A percentile compares a stretch with the other conserved stretches of the same genome.
phyloP scores from a whole-genome alignment of 2,113 vertebrate genomes.

The Hoplias malabaricus region DNA sequence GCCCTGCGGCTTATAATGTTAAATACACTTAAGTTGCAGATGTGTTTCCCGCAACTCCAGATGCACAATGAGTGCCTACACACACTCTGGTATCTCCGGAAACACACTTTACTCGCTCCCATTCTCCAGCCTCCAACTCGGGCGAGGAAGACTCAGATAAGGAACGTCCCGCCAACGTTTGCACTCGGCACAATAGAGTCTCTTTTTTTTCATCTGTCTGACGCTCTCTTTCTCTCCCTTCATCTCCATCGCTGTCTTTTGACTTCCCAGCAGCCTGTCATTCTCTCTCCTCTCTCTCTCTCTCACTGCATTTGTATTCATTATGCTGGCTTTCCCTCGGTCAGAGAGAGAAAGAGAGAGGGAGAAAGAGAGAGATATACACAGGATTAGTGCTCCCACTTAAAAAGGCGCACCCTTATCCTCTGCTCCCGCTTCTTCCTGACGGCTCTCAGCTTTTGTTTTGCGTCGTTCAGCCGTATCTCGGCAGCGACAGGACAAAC shows the following conservation, averaged over 20 bases:
- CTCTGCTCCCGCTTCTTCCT: neutral
- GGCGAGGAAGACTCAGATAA: conserved; percentile 34
- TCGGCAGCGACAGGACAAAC: neutral
- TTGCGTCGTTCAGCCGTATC: neutral
- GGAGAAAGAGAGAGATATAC: conserved; percentile 35
- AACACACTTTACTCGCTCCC: neutral
- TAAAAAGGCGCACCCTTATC: neutral
- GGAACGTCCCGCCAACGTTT: neutral
- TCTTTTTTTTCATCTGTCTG: conserved; percentile 9
- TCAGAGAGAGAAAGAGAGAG: conserved; percentile 34
- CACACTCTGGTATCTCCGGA: neutral
- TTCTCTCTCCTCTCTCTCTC: conserved; percentile 25
- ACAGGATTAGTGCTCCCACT: neutral
- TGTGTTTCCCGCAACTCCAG: neutral
- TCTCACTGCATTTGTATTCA: conserved; percentile 35
- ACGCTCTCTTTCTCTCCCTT: conserved; percentile 6
- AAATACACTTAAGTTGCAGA: neutral
- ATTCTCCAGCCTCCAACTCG: conserved; percentile 15
- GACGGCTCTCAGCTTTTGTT: neutral
- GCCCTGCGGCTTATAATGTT: neutral
- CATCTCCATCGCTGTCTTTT: conserved; percentile 18
- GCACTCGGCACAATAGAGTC: conserved; percentile 16
- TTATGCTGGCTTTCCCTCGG: conserved; percentile 10
- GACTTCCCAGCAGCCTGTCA: conserved; percentile 30
- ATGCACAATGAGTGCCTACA: neutral